Conservation (phyloP, 1,140 invertebrate genomes). For the Cyrtorhinus lividipennis region DNA sequence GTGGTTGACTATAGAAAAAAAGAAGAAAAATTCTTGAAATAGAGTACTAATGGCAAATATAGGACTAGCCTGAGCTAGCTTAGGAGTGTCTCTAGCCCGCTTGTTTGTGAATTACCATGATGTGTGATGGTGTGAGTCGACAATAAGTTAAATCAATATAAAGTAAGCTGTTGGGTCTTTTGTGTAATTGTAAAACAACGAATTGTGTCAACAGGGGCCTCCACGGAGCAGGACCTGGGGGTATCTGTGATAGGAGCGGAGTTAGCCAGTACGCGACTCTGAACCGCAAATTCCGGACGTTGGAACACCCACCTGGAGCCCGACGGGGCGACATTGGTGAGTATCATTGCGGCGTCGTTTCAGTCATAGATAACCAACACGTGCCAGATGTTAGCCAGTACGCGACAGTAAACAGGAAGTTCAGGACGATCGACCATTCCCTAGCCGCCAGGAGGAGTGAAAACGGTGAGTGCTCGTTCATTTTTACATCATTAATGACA, state of each 20-base stretch:
- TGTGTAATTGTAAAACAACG: constrained; percentile 5
- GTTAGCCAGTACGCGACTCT: constrained; percentile 61
- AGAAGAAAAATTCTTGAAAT: too few relatives aligned
- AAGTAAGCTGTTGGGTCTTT: too few relatives aligned
- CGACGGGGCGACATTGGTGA: constrained; percentile 16
- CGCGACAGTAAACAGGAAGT: constrained; percentile 5
- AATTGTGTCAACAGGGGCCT: constrained; percentile 4
- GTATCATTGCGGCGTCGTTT: constrained; percentile 8
- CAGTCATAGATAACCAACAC: constrained; percentile 7
- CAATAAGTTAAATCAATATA: too few relatives aligned
- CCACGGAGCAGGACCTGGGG: constrained; percentile 27
- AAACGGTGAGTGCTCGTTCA: background rate
- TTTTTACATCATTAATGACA: background rate
- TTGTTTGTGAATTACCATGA: too few relatives aligned
- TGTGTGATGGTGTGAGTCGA: too few relatives aligned
- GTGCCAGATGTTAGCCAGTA: constrained; percentile 7
- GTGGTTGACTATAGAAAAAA: too few relatives aligned
- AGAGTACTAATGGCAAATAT: too few relatives aligned
- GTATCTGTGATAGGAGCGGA: constrained; percentile 33
- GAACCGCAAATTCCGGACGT: constrained; percentile 27
- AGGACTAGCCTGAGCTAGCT: too few relatives aligned
- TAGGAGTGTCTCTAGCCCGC: too few relatives aligned
- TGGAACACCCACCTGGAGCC: constrained; percentile 25
- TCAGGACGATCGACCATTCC: constrained; percentile 1
- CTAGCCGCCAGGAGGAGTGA: background rate